Base-by-base conservation (phyloP, 2,797 vertebrate species). In the Diplodus puntazzo region DNA sequence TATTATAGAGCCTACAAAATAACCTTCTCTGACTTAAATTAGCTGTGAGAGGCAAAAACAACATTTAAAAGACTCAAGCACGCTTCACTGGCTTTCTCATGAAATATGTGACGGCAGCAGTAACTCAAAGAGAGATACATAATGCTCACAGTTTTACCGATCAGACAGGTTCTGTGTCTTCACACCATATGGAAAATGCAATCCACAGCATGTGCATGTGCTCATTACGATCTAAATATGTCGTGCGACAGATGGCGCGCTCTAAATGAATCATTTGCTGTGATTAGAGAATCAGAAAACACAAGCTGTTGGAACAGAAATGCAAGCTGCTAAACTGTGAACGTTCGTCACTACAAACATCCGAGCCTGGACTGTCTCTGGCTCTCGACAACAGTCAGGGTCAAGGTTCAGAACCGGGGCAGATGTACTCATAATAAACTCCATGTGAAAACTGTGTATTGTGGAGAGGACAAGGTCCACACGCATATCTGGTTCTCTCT, bases 381-480 rank as follows among this genome's bases (percentile, higher is more conserved):
- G 57, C 39, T 13, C 10, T 50, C 34, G 34, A 30, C 46, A 6
- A 27, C 67, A 71, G 27, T 69, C 53, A 54, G 58, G 67, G 73
- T 84, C 70, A 83, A 77, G 85, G 77, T 69, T 85, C 52, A 86
- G n/a, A 8, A 21, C 17, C 14, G 13, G 61, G 70, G 42, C 46
- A 8, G 1, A 64, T 43, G 52, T 1, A 30, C 25, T 62, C 39
- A 25, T 2, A 27, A 54, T 69, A 16, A 50, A 69, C 27, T 52
- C 16, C 1, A 46, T 30, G 14, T 18, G 27, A 67, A 63, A 65
- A 69, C 10, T 5, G 1, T 12, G 12, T 30, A 30, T 16, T 34
- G 34, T 50, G 21, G 13, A 49, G 21, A 23, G 30, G 18, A 60
- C 2, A 20, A 5, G 11, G 11, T 61, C 20, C 53, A 17, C 9